These are phyloP conservation scores for Trissolcus japonicus DNA, from an alignment of 2,888 invertebrate genomes.

Conservation along the genomic window DNA sequence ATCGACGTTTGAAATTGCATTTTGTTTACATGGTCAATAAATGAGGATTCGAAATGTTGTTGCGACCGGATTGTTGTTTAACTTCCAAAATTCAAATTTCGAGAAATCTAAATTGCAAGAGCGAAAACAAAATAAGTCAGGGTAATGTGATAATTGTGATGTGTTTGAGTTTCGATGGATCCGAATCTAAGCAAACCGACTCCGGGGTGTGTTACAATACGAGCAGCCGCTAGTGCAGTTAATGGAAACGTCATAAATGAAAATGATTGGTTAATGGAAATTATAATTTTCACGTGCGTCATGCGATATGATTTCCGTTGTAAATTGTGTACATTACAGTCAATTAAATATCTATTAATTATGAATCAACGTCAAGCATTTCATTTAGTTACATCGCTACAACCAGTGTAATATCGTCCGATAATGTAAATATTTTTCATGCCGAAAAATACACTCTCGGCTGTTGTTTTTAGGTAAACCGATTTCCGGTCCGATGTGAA, in stretches of 20 bases:
- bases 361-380: conserved; percentile 13
- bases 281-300: conserved; percentile 15
- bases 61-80: too few relatives aligned
- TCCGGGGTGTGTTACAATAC: neutral
- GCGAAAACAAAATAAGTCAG: too few relatives aligned
- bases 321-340: conserved; percentile 8
- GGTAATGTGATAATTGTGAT: neutral
- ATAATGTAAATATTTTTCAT: neutral
- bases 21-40: too few relatives aligned
- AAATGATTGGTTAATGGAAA: conserved; percentile 16
- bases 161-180: too few relatives aligned
- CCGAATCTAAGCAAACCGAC: neutral
- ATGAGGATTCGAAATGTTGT: too few relatives aligned
- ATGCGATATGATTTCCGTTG: conserved; percentile 3
- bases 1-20: too few relatives aligned
- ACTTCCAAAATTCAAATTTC: too few relatives aligned
- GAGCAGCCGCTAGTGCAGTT: neutral
- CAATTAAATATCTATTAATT: conserved; percentile 18
- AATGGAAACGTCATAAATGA: conserved; percentile 15
- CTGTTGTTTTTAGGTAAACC: neutral
- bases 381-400: conserved; percentile 5
- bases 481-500: neutral
- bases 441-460: neutral
- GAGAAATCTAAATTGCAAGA: too few relatives aligned
- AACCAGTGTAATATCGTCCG: neutral